Conservation (phyloP, 2,797 vertebrate species). For the Artibeus lituratus region DNA sequence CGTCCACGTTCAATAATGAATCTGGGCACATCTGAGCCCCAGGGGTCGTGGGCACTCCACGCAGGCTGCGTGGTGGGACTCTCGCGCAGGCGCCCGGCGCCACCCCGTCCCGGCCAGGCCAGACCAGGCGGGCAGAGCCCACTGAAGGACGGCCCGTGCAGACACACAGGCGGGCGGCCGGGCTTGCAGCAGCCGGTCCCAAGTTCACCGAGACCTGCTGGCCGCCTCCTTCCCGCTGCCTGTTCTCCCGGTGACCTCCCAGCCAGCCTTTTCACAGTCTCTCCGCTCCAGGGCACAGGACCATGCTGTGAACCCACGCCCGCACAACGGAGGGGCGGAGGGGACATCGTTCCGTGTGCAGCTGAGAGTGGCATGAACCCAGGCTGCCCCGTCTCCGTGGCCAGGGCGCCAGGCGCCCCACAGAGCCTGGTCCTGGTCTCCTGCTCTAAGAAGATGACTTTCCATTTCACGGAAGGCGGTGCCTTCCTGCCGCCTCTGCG, state of each 20-base stretch:
- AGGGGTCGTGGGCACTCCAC: neutral
- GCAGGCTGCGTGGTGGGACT: neutral
- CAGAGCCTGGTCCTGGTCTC: neutral
- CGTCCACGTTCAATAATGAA: neutral
- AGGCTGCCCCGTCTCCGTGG: neutral
- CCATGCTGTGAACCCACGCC: neutral
- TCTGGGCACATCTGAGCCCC: neutral
- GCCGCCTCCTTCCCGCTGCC: neutral
- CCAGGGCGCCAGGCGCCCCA: neutral
- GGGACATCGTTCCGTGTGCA: neutral
- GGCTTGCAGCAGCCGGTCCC: neutral
- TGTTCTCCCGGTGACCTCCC: neutral
- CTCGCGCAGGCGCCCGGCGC: neutral
- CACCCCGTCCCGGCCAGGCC: neutral
- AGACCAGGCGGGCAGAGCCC: neutral
- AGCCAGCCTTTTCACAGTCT: neutral
- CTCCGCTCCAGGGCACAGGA: neutral
- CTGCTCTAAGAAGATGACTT: neutral
- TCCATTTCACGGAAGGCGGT: neutral
- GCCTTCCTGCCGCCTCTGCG: neutral
- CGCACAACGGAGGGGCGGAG: neutral
- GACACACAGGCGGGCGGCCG: neutral
- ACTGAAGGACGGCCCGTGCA: neutral
- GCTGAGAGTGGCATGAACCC: neutral
- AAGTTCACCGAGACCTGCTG: rapidly evolving